phyloP scores from a whole-genome alignment of 2,888 invertebrate species.

The Hirtodrosophila cameraria region DNA sequence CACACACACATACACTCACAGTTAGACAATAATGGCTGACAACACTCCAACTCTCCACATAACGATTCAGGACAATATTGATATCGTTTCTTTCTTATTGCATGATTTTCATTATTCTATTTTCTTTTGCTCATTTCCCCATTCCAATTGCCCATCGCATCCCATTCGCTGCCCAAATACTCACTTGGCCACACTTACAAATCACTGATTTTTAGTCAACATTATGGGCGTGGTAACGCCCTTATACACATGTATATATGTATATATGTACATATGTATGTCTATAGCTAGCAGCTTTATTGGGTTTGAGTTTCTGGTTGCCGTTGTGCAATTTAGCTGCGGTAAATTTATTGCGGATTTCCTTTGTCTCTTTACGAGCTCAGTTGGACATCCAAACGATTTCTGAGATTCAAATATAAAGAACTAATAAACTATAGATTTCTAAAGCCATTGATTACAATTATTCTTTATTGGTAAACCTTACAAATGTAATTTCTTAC shows the following conservation, averaged over 20 bases:
- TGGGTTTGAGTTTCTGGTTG: conserved; percentile 19
- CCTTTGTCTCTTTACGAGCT: conserved; percentile 66
- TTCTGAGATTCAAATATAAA: conserved; percentile 8
- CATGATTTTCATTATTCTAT: conserved; percentile 74
- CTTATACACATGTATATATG: conserved; percentile 12
- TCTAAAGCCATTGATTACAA: conserved; percentile 29
- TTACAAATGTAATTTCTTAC: neutral
- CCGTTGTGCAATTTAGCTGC: conserved; percentile 60
- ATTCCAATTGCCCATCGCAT: neutral
- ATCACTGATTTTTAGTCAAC: conserved; percentile 71
- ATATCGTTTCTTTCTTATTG: conserved; percentile 67
- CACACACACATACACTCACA: conserved; percentile 10
- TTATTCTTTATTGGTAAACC: conserved; percentile 41
- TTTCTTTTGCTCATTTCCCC: conserved; percentile 42
- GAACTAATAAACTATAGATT: conserved; percentile 38
- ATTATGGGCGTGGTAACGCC: conserved; percentile 69
- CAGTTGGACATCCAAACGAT: conserved; percentile 33
- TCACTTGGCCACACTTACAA: conserved; percentile 67
- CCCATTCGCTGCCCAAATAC: conserved; percentile 28
- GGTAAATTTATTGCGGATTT: conserved; percentile 73
- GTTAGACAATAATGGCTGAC: conserved; percentile 61
- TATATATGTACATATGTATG: neutral
- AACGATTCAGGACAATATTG: conserved; percentile 63
- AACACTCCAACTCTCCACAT: conserved; percentile 15
- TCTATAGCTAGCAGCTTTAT: conserved; percentile 28